A percentile compares a stretch with the other conserved stretches of the same genome.
These are phyloP conservation scores for Pteropus alecto DNA, from an alignment of 2,113 vertebrate genomes.

Conservation along the genomic window DNA sequence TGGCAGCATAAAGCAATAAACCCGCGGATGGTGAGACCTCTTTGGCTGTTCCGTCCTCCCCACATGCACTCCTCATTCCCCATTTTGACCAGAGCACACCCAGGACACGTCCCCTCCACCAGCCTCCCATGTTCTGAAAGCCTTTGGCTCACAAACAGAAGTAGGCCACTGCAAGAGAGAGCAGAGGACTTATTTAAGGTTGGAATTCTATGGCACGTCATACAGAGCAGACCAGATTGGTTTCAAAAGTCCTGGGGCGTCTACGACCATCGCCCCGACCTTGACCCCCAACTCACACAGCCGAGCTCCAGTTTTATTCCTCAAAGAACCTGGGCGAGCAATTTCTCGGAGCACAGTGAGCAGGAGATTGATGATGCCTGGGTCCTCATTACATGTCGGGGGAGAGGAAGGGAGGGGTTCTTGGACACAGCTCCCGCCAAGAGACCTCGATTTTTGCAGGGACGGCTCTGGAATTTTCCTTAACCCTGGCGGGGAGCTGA, in stretches of 20 bases:
- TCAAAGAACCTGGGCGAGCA: neutral
- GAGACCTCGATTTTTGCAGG: neutral
- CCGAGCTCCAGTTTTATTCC: neutral
- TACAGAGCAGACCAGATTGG: neutral
- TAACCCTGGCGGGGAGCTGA: neutral
- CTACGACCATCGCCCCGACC: neutral
- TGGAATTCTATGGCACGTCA: neutral
- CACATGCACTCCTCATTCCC: too few relatives aligned
- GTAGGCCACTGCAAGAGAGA: neutral
- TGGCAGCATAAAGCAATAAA: conserved; percentile 51
- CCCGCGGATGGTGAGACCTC: accelerated
- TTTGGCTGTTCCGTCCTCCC: neutral
- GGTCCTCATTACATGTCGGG: neutral
- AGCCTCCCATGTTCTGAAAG: neutral
- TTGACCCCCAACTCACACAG: neutral
- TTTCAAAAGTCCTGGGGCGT: neutral
- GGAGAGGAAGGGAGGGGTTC: neutral
- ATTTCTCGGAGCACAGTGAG: neutral
- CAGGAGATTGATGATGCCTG: too few relatives aligned
- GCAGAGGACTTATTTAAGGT: neutral
- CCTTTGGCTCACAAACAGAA: neutral
- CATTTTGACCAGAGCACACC: neutral
- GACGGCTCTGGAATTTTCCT: neutral
- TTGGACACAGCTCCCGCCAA: neutral
- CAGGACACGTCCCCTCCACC: neutral